Base-by-base conservation (phyloP, 2,113 vertebrate genomes). In the Sebastes fasciatus region DNA sequence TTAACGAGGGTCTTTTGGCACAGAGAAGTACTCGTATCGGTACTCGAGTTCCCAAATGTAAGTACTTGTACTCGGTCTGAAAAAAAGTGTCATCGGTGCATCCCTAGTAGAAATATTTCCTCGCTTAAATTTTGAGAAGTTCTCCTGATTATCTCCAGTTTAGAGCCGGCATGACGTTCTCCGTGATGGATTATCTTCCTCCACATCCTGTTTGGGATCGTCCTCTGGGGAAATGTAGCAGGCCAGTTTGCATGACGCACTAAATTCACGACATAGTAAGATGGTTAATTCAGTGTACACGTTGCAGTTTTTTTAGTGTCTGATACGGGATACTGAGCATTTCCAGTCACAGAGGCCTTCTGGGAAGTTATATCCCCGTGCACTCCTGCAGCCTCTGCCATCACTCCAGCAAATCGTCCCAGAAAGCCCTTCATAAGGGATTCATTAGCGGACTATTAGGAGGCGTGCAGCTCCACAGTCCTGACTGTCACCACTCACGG, bases 391-490 rank as follows among this genome's bases (percentile, higher is more conserved):
- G 21, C 21, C 63, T 34, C 34, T 62, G 68, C 46, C 7, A 19
- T 23, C 64, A 62, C 43, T 70, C 58, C 48, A 17, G 58, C 66
- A 54, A 49, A 79, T 64, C 80, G 51, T 57, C 46, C 77, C 74
- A 58, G 34, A 82, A 71, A 63, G 63, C 63, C 12, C 58, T 52
- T 76, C 83, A 86, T 63, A 45, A 60, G 89, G 77, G 61, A 19
- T 76, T 76, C 55, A 82, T 86, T 86, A 90, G 65, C 55, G 2
- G 61, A 19, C 58, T 48, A 54, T 70, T 61, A 17, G 76, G 49
- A 40, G n/a, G 52, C 2, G 55, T 52, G 69, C 62, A 43, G 64
- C 67, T 23, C 34, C 12, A 43, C 48, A 2, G 17, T 46, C 55
- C 69, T 17, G 3, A 71, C 58, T 66, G 70, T 82, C 74, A 82